Conservation (phyloP, 1,140 invertebrate genomes). For the Gonioctena quinquepunctata region DNA sequence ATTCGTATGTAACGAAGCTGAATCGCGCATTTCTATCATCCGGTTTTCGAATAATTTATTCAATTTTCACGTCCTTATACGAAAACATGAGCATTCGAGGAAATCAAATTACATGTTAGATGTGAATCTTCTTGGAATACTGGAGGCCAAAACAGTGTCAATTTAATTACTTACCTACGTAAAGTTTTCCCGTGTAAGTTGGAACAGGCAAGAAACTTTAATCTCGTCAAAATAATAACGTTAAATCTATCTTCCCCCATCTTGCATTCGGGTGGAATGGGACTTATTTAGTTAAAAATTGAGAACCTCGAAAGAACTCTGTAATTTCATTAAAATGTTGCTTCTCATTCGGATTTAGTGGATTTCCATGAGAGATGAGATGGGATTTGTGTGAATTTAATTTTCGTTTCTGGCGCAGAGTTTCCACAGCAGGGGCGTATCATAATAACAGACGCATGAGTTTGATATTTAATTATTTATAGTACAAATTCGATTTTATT, state of each 20-base stretch:
- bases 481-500: too few relatives aligned
- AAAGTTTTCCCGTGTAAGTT: neutral
- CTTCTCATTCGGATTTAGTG: neutral
- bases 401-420: neutral
- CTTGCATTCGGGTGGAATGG: neutral
- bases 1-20: too few relatives aligned
- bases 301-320: neutral
- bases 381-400: neutral
- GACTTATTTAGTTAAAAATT: neutral
- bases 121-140: neutral
- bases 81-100: neutral
- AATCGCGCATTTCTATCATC: too few relatives aligned
- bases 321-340: neutral
- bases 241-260: neutral
- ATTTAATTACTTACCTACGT: constrained; percentile 5
- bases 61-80: too few relatives aligned
- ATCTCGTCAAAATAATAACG: neutral
- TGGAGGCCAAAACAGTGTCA: neutral
- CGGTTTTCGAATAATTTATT: too few relatives aligned
- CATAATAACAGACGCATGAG: too few relatives aligned
- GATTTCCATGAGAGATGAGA: neutral
- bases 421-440: neutral
- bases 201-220: neutral
- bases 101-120: neutral
- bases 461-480: too few relatives aligned